Percentiles rank a stretch among this genome's conserved stretches.
Evolutionary conservation across 1,140 invertebrate species (phyloP).

Genomic region (Bombus pascuorum): DNA sequence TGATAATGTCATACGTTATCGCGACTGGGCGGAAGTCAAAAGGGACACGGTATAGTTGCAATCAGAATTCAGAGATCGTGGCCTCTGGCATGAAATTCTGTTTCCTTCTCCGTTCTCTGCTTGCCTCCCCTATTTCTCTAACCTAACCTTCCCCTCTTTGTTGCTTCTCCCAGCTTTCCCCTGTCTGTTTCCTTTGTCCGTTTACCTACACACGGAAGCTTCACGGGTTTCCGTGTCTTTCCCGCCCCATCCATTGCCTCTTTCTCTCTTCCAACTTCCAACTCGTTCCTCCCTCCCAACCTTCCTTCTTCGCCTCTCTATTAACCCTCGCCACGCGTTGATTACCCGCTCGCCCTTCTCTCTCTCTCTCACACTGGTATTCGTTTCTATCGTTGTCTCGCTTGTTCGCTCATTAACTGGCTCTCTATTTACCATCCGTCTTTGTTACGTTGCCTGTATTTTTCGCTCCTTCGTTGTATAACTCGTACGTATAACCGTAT

Average conservation of each 20-base stretch:
- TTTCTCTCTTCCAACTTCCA: conserved; percentile 3
- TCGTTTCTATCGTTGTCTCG: not conserved
- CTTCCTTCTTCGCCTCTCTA: not conserved
- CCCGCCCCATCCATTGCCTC: not conserved
- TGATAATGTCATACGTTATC: conserved; percentile 51
- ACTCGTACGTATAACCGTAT: not conserved
- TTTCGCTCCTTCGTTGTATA: not conserved
- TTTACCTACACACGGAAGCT: not conserved
- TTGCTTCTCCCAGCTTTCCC: not conserved
- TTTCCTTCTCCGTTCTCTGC: not conserved
- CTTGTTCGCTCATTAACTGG: conserved; percentile 33
- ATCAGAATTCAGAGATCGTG: conserved; percentile 62
- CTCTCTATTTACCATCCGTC: conserved; percentile 12
- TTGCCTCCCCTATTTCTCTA: no score
- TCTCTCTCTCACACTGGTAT: not conserved
- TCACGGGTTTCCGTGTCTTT: conserved; percentile 10
- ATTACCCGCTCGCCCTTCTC: conserved; percentile 16
- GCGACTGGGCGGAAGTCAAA: conserved; percentile 48
- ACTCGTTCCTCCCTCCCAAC: not conserved
- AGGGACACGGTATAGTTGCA: conserved; percentile 41
- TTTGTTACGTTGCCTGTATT: not conserved
- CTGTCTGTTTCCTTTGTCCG: conserved; percentile 7
- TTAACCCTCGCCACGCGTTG: conserved; percentile 29
- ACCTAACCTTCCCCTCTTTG: not conserved
- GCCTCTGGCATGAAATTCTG: conserved; percentile 42